A percentile compares a stretch with the other conserved stretches of the same genome.
Evolutionary conservation across 2,113 vertebrate genomes (phyloP).

Genomic region (Rattus rattus): DNA sequence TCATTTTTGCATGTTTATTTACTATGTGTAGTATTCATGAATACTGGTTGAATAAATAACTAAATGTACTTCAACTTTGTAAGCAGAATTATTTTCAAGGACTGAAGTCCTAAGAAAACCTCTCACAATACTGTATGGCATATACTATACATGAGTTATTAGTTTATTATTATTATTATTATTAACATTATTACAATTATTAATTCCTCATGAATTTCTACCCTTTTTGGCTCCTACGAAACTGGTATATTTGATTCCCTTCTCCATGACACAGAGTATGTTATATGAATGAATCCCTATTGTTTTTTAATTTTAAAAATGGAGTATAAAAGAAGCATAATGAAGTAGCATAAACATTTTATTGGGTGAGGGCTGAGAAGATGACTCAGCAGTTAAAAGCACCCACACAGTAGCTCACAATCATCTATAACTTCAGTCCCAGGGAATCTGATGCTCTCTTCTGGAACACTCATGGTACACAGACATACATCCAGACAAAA

Average conservation of each 20-base stretch:
- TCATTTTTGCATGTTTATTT: slow-evolving; percentile 17
- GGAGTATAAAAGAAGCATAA: slow-evolving; percentile 40
- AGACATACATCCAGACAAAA: not conserved
- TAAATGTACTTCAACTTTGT: slow-evolving; percentile 15
- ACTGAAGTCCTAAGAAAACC: slow-evolving; percentile 3
- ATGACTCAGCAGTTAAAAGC: not conserved
- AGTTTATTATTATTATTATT: not conserved
- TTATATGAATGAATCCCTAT: not conserved
- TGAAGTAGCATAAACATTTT: slow-evolving; percentile 14
- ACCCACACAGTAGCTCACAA: too few relatives aligned
- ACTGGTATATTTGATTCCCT: not conserved
- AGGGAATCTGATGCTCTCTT: not conserved
- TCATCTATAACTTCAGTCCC: not conserved
- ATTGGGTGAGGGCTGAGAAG: not conserved
- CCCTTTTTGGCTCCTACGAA: not conserved
- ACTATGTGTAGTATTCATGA: not conserved
- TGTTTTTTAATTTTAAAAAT: not conserved
- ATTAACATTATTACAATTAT: not conserved
- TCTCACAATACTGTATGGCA: not conserved
- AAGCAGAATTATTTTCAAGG: slow-evolving; percentile 2
- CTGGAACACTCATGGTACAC: not conserved
- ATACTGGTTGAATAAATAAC: slow-evolving; percentile 5
- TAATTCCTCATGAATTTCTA: not conserved
- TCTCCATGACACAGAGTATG: not conserved
- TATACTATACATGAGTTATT: not conserved